Evolutionary conservation across 2,113 vertebrate genomes (phyloP).

Genomic region (Atherinomorus stipes): DNA sequence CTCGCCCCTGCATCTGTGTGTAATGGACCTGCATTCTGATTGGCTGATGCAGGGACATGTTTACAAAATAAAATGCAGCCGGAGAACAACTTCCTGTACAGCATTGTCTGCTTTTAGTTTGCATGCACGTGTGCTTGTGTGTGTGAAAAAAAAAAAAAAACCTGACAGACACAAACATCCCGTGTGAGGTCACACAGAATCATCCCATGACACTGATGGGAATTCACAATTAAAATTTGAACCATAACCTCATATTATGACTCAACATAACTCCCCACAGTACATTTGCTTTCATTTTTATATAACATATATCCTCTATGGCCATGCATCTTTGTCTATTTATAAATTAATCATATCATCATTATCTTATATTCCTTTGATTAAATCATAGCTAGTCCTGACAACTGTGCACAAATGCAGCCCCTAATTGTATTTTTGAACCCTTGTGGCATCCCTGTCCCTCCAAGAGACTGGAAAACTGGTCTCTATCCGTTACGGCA

Average conservation of each 20-base stretch:
- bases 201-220: conserved; percentile 58
- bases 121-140: conserved; percentile 9
- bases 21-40: conserved; percentile 42
- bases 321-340: conserved; percentile 9
- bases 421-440: background rate
- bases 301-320: conserved; percentile 5
- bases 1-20: conserved; percentile 39
- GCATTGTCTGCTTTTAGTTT: conserved; percentile 33
- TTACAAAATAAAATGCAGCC: conserved; percentile 69
- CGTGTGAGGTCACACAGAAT: conserved; percentile 21
- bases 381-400: background rate
- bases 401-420: background rate
- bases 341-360: conserved; percentile 1
- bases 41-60: conserved; percentile 53
- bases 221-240: conserved; percentile 44
- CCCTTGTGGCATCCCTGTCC: too few species aligned
- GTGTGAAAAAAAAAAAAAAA: conserved; percentile 35
- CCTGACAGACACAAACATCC: conserved; percentile 56
- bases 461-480: too few species aligned
- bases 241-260: conserved; percentile 36
- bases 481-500: background rate
- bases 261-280: background rate
- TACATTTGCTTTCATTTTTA: conserved; percentile 23
- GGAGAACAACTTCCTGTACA: conserved; percentile 43
- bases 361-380: background rate